phyloP scores from a whole-genome alignment of 1,140 invertebrate genomes.

The Phthorimaea operculella region DNA sequence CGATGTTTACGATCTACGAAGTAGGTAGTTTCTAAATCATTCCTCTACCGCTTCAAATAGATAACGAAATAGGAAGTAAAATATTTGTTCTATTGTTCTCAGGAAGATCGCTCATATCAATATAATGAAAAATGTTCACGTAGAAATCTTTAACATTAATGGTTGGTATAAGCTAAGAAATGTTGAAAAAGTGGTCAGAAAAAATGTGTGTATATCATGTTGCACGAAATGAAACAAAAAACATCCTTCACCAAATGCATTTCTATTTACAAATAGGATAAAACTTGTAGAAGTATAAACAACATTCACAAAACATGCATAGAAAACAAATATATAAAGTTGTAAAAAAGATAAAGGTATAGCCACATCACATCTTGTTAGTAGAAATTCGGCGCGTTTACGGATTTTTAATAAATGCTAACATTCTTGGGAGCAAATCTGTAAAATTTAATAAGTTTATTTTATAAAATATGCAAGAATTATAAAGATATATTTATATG shows the following conservation, averaged over 20 bases:
- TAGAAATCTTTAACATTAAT: too few species aligned
- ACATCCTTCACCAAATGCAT: background rate
- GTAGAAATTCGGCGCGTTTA: constrained; percentile 8
- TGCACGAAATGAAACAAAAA: background rate
- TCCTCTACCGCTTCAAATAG: too few species aligned
- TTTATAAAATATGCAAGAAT: background rate
- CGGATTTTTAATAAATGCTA: constrained; percentile 60
- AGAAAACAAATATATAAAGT: constrained; percentile 6
- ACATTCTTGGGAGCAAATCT: constrained; percentile 66
- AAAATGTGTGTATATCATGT: too few species aligned
- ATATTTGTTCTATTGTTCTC: too few species aligned
- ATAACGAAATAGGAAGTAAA: too few species aligned
- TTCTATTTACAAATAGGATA: background rate
- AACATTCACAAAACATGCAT: constrained; percentile 8
- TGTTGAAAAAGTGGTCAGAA: too few species aligned
- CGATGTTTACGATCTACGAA: too few species aligned
- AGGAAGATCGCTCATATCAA: too few species aligned
- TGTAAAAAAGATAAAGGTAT: constrained; percentile 15
- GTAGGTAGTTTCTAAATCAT: too few species aligned
- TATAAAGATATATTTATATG: background rate
- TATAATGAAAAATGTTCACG: too few species aligned
- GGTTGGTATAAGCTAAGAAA: too few species aligned
- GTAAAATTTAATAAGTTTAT: constrained; percentile 26
- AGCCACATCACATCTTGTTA: constrained; percentile 6
- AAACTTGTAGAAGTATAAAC: background rate